Conservation (phyloP, 2,888 invertebrate species). For the Lamproptera curius region DNA sequence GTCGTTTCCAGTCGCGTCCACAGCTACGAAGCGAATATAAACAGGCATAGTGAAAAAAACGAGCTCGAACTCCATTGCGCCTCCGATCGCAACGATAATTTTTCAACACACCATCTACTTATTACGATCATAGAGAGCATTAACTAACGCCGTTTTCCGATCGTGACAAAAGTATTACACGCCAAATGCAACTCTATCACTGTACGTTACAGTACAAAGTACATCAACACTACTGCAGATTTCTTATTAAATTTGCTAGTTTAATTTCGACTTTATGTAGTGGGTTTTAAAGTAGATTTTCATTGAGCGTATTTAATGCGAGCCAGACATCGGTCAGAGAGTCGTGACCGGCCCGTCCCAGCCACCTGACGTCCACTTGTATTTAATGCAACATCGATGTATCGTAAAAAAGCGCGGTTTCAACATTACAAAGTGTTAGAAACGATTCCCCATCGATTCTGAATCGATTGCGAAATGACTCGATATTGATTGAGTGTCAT, state of each 20-base stretch:
- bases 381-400: conserved; percentile 61
- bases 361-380: conserved; percentile 70
- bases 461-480: conserved; percentile 15
- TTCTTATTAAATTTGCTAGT: conserved; percentile 24
- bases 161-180: conserved; percentile 26
- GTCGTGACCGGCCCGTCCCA: conserved; percentile 73
- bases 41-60: conserved; percentile 68
- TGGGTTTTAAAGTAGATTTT: conserved; percentile 33
- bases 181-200: conserved; percentile 31
- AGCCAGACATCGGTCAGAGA: conserved; percentile 73
- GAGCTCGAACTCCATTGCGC: conserved; percentile 64
- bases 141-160: conserved; percentile 64
- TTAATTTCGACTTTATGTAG: conserved; percentile 26
- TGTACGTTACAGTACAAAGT: conserved; percentile 27
- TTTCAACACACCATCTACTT: conserved; percentile 78
- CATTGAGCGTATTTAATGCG: conserved; percentile 32
- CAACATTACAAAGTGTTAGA: conserved; percentile 46
- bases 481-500: not conserved
- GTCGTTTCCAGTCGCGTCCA: conserved; percentile 34
- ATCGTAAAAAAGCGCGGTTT: conserved; percentile 47
- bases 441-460: conserved; percentile 20
- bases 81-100: conserved; percentile 76
- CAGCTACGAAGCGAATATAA: conserved; percentile 62
- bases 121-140: conserved; percentile 75
- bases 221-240: conserved; percentile 17